These are phyloP conservation scores for Phrynosoma platyrhinos DNA, from an alignment of 2,113 vertebrate genomes.

Conservation along the genomic window DNA sequence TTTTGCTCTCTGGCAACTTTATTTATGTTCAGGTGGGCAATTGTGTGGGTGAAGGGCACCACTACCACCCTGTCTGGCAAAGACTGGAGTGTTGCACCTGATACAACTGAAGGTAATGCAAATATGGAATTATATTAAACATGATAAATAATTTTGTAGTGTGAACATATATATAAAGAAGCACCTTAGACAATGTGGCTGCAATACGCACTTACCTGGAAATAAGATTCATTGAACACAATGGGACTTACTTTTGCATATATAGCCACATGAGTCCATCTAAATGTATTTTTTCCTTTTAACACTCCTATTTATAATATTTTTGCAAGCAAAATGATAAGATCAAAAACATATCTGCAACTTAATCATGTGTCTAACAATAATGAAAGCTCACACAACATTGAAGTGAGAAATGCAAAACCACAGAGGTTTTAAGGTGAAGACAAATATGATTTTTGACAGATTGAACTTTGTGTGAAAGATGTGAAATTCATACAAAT, in stretches of 20 bases:
- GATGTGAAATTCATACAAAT: neutral
- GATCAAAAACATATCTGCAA: conserved; percentile 4
- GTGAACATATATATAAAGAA: neutral
- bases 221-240: neutral
- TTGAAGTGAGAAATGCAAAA: neutral
- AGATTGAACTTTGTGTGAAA: neutral
- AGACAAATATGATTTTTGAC: neutral
- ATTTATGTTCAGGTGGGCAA: neutral
- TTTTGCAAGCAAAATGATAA: neutral
- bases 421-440: neutral
- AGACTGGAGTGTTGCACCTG: too few species aligned
- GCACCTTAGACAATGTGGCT: neutral
- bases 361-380: conserved; percentile 14
- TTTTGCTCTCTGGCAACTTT: neutral
- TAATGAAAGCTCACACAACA: neutral
- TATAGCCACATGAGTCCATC: neutral
- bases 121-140: conserved; percentile 2
- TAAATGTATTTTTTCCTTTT: neutral
- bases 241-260: neutral
- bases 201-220: neutral
- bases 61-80: too few species aligned
- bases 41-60: too few species aligned
- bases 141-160: neutral
- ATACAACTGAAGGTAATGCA: neutral
- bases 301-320: neutral